Base-by-base conservation (phyloP, 1,140 invertebrate species). In the Sminthurides bifidus region DNA sequence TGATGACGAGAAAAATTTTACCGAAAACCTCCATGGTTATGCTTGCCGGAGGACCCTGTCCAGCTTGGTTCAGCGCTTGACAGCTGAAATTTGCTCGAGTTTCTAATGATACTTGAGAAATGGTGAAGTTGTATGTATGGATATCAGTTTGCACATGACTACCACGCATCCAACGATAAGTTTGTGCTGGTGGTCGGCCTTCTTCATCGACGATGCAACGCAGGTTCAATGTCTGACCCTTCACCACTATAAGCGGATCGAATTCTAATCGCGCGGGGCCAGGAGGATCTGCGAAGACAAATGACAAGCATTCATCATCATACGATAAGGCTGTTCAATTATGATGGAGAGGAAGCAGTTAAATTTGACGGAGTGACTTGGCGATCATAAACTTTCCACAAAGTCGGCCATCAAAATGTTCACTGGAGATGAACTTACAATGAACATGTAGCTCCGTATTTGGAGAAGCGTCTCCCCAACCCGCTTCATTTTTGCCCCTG, bases 81-180 rank as follows among this genome's bases (percentile, higher is more conserved):
- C 90, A 93, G 0, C 85, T 86, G 72, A 89, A 91, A 73, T 89
- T 90, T 60, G 84, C 83, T 40, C 84, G 76, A 27, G 83, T 85
- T 67, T 87, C 83, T 30, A 92, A 72, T 23, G 82, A 82, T 4
- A 88, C 85, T 0, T 84, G 81, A 44, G 84, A 79, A 46, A 91
- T 84, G 29, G 79, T 83, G 76, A 82, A 84, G 57, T 82, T 80
- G 41, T 80, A 74, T 10, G 81, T 77, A 30, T 81, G 81, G 43
- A 85, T 78, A 60, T 88, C 83, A 38, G 77, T 75, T 15, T 90
- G 75, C 1, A 79, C 73, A 44, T 83, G 77, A 6, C 77, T 76
- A 31, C 85, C 85, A 40, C 86, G 78, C 63, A 81, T 77, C 87
- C 87, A 92, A 44, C 81, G 80, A 72, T 79, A 88, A 61, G 74